These are phyloP conservation scores for Araneus ventricosus DNA, from an alignment of 1,140 invertebrate species.

Conservation along the genomic window DNA sequence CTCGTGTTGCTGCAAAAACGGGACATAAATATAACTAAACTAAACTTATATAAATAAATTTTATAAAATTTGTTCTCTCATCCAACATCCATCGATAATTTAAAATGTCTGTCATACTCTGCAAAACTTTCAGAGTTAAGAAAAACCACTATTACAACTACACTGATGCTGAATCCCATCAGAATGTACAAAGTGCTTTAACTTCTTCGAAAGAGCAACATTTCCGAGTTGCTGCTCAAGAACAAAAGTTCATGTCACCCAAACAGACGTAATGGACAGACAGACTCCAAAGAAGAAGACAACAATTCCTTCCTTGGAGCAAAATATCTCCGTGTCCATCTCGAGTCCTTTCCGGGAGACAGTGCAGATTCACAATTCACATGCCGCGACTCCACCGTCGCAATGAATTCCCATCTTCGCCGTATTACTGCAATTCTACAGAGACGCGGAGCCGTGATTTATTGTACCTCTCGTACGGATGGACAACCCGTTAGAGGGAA, in stretches of 20 bases:
- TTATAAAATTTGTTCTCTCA: too few relatives aligned
- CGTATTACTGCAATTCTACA: conserved; percentile 32
- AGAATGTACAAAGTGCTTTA: too few relatives aligned
- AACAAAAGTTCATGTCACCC: background rate
- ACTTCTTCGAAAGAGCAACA: too few relatives aligned
- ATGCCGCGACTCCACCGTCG: background rate
- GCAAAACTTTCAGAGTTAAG: too few relatives aligned
- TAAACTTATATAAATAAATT: too few relatives aligned
- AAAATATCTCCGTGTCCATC: background rate
- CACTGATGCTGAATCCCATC: too few relatives aligned
- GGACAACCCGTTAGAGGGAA: conserved; percentile 27
- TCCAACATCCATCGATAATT: too few relatives aligned
- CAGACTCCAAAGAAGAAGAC: background rate
- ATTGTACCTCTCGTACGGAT: background rate
- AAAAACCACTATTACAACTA: too few relatives aligned
- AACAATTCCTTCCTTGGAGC: background rate
- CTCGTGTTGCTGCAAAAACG: too few relatives aligned
- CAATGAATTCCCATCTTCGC: conserved; percentile 8
- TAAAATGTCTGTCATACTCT: too few relatives aligned
- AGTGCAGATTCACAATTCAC: background rate
- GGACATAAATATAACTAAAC: too few relatives aligned
- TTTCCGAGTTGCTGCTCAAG: background rate
- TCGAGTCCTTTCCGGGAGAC: background rate
- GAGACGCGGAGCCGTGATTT: conserved; percentile 44
- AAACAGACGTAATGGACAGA: background rate